A percentile compares a stretch with the other conserved stretches of the same genome.
These are phyloP conservation scores for Diarsia dahlii DNA, from an alignment of 2,888 invertebrate species.

Conservation along the genomic window DNA sequence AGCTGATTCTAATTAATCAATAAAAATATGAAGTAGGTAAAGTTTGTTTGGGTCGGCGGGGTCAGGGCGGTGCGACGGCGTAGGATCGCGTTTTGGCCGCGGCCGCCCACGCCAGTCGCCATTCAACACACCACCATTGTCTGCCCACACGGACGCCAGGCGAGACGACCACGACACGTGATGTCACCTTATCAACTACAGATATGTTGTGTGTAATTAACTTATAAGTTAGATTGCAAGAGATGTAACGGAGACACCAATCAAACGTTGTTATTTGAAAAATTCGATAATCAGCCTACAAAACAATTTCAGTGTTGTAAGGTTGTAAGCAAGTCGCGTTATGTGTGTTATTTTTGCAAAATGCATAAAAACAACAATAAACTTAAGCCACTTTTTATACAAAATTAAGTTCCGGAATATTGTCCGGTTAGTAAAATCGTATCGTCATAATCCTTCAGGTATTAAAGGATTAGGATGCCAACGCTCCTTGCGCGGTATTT, in stretches of 20 bases:
- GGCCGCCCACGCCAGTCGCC: conserved; percentile 75
- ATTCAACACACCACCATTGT: conserved; percentile 77
- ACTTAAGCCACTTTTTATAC: background rate
- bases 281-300: background rate
- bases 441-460: conserved; percentile 62
- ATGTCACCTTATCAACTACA: conserved; percentile 79
- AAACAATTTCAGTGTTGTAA: conserved; percentile 8
- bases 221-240: conserved; percentile 65
- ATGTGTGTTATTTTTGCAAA: background rate
- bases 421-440: conserved; percentile 41
- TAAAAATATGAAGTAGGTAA: conserved; percentile 73
- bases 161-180: conserved; percentile 79
- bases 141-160: conserved; percentile 77
- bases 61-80: conserved; percentile 75
- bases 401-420: conserved; percentile 38
- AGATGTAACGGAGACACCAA: conserved; percentile 40
- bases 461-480: conserved; percentile 80
- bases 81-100: conserved; percentile 85
- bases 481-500: conserved; percentile 68
- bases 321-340: background rate
- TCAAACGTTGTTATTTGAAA: conserved; percentile 6
- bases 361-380: conserved; percentile 6
- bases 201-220: conserved; percentile 77
- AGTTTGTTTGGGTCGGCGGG: conserved; percentile 63
- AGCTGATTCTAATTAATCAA: conserved; percentile 77